Evolutionary conservation across 2,797 vertebrate genomes (phyloP), one percentile per base, ranked within the genome.

Genomic region (Decapterus maruadsi): DNA sequence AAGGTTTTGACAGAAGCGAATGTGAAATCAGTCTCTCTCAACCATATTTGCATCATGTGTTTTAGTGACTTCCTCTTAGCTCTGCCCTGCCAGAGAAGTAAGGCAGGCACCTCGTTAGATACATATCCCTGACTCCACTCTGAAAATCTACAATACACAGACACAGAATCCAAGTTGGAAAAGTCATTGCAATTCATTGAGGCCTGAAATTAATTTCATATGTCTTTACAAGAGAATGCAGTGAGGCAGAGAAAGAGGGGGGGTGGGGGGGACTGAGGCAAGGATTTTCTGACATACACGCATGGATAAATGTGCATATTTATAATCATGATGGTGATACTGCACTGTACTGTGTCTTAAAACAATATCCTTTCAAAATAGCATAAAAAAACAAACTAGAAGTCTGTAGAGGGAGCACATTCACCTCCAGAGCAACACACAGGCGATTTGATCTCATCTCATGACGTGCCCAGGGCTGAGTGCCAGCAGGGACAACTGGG

Each of bases 201-300:
- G 80, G 91, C 92, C 88, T 93, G 89, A 94, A 93, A 94, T 92
- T 87, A 91, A 90, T 90, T 90, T 87, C 71, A 81, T 64, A 80
- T 69, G 76, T 85, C 89, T 84, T 75, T 80, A 84, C 82, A 88
- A 69, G 50, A 20, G 66, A 82, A 86, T 74, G 36, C 43, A 57
- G 43, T 66, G 7, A 31, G 50, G 57, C 72, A 77, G 0, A 31
- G 51, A 71, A 75, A 56, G 38, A 81, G 65, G 43, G 16, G 43
- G 6, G 8, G 4, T 1, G 17, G 13, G 4, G 6, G 14, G 43
- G n/a, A 71, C 74, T 40, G 67, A 58, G 45, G 64, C 68, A 26
- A 68, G 72, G 67, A 80, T 58, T 40, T 54, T 71, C 51, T 68
- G 68, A 62, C 19, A 74, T 70, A 13, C 61, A 72, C 17, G 46